A percentile compares a stretch with the other conserved stretches of the same genome.
phyloP scores from a whole-genome alignment of 2,797 vertebrate species.

The Crenichthys baileyi region DNA sequence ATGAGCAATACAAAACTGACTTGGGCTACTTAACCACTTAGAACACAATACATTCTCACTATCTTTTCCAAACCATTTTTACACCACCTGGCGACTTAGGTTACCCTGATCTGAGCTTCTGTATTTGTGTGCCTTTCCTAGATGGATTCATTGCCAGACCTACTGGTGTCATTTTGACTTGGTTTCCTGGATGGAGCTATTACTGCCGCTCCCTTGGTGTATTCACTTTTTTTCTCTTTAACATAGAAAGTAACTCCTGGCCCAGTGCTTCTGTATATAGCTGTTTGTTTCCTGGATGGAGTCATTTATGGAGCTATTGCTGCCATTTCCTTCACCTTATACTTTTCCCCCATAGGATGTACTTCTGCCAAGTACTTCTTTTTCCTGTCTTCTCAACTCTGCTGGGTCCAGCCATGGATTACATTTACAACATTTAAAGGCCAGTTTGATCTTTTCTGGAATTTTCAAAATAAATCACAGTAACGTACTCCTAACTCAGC shows the following conservation, averaged over 20 bases:
- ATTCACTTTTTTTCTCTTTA: neutral
- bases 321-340: neutral
- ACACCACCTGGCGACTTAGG: constrained; percentile 25
- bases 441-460: no score
- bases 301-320: neutral
- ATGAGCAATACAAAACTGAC: constrained; percentile 50
- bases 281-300: neutral
- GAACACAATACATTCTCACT: constrained; percentile 12
- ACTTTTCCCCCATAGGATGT: neutral
- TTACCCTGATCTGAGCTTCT: neutral
- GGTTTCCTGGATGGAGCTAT: neutral
- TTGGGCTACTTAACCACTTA: constrained; percentile 34
- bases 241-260: neutral
- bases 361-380: neutral
- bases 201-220: neutral
- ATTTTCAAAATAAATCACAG: no score
- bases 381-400: constrained; percentile 26
- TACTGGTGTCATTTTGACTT: neutral
- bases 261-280: neutral
- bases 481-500: no score
- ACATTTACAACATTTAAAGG: no score
- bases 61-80: constrained; percentile 25
- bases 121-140: neutral
- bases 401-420: no score
- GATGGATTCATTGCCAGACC: neutral